phyloP scores from a whole-genome alignment of 1,140 invertebrate genomes.

The Drosophila malerkotliana region DNA sequence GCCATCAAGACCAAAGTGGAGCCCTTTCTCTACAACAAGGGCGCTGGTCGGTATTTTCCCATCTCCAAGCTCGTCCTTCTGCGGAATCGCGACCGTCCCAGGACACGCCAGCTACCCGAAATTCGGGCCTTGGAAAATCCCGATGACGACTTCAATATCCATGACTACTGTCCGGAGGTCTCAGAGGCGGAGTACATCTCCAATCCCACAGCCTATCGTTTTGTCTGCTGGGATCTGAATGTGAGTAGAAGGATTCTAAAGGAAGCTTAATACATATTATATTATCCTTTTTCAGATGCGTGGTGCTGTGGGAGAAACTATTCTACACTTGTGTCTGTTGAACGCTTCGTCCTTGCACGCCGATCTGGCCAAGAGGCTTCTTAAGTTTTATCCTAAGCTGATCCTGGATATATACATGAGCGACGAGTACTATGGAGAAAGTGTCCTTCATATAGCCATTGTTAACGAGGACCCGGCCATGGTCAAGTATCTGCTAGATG shows the following conservation, averaged over 20 bases:
- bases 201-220: conserved; percentile 88
- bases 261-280: neutral
- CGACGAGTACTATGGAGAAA: conserved; percentile 98
- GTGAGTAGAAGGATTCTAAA: conserved; percentile 68
- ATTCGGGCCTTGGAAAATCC: conserved; percentile 92
- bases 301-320: conserved; percentile 97
- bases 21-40: conserved; percentile 97
- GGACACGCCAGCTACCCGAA: conserved; percentile 91
- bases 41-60: conserved; percentile 94
- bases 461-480: conserved; percentile 99
- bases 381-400: conserved; percentile 96
- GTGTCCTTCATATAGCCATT: conserved; percentile 97
- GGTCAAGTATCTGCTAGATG: conserved; percentile 97
- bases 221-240: conserved; percentile 96
- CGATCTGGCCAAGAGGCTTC: conserved; percentile 95
- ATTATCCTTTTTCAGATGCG: conserved; percentile 86
- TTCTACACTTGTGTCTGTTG: conserved; percentile 96
- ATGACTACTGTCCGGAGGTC: conserved; percentile 88
- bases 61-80: conserved; percentile 94
- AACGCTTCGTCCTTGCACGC: conserved; percentile 95
- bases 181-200: conserved; percentile 85
- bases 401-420: conserved; percentile 98
- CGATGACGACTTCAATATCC: conserved; percentile 91
- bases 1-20: conserved; percentile 94
- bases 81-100: conserved; percentile 93